Conservation (phyloP, 2,888 invertebrate genomes). For the Altica lythri region DNA sequence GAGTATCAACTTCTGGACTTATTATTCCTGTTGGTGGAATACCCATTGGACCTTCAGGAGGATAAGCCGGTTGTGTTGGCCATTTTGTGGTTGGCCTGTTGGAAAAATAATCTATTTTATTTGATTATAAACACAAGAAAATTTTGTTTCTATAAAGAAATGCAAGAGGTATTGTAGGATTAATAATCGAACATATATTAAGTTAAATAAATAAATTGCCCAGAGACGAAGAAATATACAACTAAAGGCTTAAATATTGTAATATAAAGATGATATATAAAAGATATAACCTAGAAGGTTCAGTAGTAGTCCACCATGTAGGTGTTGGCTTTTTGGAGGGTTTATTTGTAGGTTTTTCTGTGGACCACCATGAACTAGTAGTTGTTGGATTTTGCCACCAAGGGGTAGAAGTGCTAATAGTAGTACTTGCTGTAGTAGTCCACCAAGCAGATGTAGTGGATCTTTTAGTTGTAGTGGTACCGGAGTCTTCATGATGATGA, state of each 20-base stretch:
- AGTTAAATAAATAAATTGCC: too few relatives aligned
- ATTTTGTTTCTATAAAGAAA: too few relatives aligned
- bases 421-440: constrained; percentile 47
- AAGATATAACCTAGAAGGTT: too few relatives aligned
- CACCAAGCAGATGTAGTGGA: constrained; percentile 50
- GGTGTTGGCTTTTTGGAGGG: constrained; percentile 36
- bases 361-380: constrained; percentile 46
- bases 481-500: constrained; percentile 39
- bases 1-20: constrained; percentile 54
- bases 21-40: constrained; percentile 58
- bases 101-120: too few relatives aligned
- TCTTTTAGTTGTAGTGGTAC: constrained; percentile 50
- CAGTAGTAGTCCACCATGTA: constrained; percentile 27
- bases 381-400: constrained; percentile 48
- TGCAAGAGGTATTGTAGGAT: too few relatives aligned
- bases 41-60: constrained; percentile 49
- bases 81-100: constrained; percentile 8
- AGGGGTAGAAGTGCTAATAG: constrained; percentile 51
- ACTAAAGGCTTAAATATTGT: too few relatives aligned
- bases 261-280: too few relatives aligned
- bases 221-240: too few relatives aligned
- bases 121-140: too few relatives aligned
- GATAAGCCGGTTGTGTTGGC: constrained; percentile 19
- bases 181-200: too few relatives aligned
- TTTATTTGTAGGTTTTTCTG: constrained; percentile 48